phyloP scores from a whole-genome alignment of 2,113 vertebrate genomes.

The Ptilonorhynchus violaceus region DNA sequence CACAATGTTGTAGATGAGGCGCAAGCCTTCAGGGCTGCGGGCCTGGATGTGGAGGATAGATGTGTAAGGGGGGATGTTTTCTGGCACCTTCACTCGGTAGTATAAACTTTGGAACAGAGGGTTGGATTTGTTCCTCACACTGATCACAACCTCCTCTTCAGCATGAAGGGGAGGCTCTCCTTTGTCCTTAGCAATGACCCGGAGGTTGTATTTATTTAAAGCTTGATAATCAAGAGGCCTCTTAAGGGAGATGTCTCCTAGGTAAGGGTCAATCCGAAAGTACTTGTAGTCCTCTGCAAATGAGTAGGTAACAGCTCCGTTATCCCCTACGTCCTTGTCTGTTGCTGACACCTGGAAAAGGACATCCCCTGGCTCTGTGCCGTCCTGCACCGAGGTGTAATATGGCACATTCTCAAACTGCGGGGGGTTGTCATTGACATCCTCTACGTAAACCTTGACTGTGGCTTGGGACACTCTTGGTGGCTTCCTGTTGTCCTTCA shows the following conservation, averaged over 20 bases:
- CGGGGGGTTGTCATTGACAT: slow-evolving; percentile 89
- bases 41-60: slow-evolving; percentile 94
- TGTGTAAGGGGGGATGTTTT: slow-evolving; percentile 87
- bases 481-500: slow-evolving; percentile 82
- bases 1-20: slow-evolving; percentile 91
- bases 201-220: slow-evolving; percentile 87
- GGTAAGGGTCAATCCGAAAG: slow-evolving; percentile 88
- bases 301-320: slow-evolving; percentile 81
- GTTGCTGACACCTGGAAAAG: slow-evolving; percentile 88
- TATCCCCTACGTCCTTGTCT: slow-evolving; percentile 85
- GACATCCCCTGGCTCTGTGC: slow-evolving; percentile 89
- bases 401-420: slow-evolving; percentile 88
- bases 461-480: slow-evolving; percentile 80
- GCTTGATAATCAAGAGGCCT: slow-evolving; percentile 90
- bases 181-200: slow-evolving; percentile 83
- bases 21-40: slow-evolving; percentile 90
- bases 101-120: slow-evolving; percentile 91
- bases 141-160: slow-evolving; percentile 82
- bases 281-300: slow-evolving; percentile 87
- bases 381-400: slow-evolving; percentile 84
- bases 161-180: slow-evolving; percentile 78
- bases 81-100: slow-evolving; percentile 89
- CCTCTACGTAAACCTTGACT: slow-evolving; percentile 86
- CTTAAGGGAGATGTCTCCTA: slow-evolving; percentile 90
- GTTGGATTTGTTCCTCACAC: slow-evolving; percentile 90